Percentiles rank a stretch among this genome's conserved stretches.
These are phyloP conservation scores for Hydropsyche tenuis DNA, from an alignment of 1,140 invertebrate genomes.

Conservation along the genomic window DNA sequence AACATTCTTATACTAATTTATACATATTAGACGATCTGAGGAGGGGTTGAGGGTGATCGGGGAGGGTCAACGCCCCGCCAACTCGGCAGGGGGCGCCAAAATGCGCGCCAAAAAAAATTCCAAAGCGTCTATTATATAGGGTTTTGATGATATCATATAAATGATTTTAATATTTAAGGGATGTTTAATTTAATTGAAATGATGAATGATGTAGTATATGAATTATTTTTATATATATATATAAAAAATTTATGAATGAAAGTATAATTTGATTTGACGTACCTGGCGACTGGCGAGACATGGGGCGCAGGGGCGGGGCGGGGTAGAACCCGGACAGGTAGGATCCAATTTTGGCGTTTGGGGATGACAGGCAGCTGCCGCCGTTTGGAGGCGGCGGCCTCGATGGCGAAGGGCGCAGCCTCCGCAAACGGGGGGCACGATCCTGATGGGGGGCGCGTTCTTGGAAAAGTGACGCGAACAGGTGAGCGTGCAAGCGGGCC, in stretches of 20 bases:
- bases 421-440: background rate
- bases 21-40: background rate
- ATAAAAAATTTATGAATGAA: too few relatives aligned
- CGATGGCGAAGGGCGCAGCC: background rate
- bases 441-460: background rate
- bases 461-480: background rate
- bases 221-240: too few relatives aligned
- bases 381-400: background rate
- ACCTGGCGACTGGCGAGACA: background rate
- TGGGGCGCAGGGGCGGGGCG: too few relatives aligned
- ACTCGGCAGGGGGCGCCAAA: slow-evolving; percentile 5
- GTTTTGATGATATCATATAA: too few relatives aligned
- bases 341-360: too few relatives aligned
- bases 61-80: background rate
- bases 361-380: background rate
- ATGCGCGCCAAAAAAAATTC: background rate
- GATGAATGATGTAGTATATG: too few relatives aligned
- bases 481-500: background rate
- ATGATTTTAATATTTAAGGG: too few relatives aligned
- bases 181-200: too few relatives aligned
- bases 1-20: background rate
- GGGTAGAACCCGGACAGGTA: too few relatives aligned
- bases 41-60: too few relatives aligned
- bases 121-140: too few relatives aligned
- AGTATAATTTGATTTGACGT: too few relatives aligned